Evolutionary conservation across 2,113 vertebrate species (phyloP), one percentile per base, ranked within the genome.

Genomic region (Chaetorhynchus papuensis): DNA sequence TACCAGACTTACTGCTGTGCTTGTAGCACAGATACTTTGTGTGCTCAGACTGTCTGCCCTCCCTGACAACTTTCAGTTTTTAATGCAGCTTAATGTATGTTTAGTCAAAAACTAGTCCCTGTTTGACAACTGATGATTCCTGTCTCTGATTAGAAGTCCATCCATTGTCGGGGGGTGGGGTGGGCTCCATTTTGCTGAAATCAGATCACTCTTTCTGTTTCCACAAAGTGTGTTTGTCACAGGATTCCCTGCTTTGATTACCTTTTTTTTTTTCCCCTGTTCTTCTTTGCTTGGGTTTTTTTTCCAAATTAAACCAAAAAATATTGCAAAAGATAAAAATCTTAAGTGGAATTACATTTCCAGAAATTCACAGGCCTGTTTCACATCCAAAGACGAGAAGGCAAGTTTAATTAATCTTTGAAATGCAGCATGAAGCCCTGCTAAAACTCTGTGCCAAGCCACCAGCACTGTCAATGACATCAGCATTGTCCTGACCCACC

Each of bases 91-190:
- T 33, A 74, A 44, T 9, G 4, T 10, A 20, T 21, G 13, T 57
- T 69, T 44, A 59, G 14, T 68, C 19, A 68, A 64, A 69, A 74
- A 39, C 7, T 33, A 27, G 14, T 49, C 30, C 12, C 49, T 18
- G 3, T 42, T 33, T 56, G 11, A 68, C 1, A 1, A 7, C 15
- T 41, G n/a, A 31, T 66, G 49, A 68, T 26, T 68, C 66, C 47
- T 49, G 11, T 41, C 19, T 80, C 54, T 72, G 45, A 42, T 60
- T 37, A 81, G 28, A 76, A 47, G 12, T 28, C 4, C 13, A 47
- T 50, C 7, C 10, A 9, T 35, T 47, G 15, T 39, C 44, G 31
- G 7, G 11, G 5, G 1, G 5, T 56, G 4, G 6, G 22, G 3
- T 35, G 18, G 56, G 15, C 33, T 54, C 64, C 7, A 6, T 70